Percentiles rank a stretch among this genome's conserved stretches.
These are phyloP conservation scores for Phoxinus dragarum DNA, from an alignment of 2,797 vertebrate genomes.

Conservation along the genomic window DNA sequence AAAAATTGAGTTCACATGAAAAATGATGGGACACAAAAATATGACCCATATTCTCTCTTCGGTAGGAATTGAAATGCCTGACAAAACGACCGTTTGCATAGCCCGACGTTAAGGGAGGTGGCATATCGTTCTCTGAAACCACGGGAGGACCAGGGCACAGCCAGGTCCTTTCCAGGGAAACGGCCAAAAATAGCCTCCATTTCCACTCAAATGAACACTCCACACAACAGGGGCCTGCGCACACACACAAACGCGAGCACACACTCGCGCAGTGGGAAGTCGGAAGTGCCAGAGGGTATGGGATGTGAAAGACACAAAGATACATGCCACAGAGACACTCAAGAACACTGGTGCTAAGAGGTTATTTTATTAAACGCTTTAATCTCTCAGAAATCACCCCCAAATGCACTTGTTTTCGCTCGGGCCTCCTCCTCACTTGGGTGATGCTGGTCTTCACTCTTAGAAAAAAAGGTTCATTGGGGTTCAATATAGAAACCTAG, in stretches of 20 bases:
- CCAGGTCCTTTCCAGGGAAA: conserved; percentile 53
- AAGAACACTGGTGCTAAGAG: conserved; percentile 12
- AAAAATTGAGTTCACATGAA: conserved; percentile 5
- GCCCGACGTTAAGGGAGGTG: conserved; percentile 52
- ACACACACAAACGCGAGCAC: neutral
- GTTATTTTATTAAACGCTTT: conserved; percentile 2
- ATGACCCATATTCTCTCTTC: conserved; percentile 47
- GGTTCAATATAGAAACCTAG: neutral
- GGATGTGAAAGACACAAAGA: conserved; percentile 21
- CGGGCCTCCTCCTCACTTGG: neutral
- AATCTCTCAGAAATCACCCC: neutral
- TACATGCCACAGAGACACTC: neutral
- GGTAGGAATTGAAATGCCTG: conserved; percentile 54
- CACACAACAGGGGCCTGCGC: conserved; percentile 33
- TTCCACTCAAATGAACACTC: conserved; percentile 57
- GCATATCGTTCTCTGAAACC: conserved; percentile 63
- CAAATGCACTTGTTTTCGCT: neutral
- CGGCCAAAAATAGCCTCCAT: conserved; percentile 45
- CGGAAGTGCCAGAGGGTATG: neutral
- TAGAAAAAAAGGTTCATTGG: neutral
- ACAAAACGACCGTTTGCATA: conserved; percentile 52
- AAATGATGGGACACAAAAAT: neutral
- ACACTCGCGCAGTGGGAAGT: conserved; percentile 30
- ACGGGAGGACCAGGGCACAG: conserved; percentile 57
- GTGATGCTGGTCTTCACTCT: neutral